Conservation (phyloP, 2,797 vertebrate genomes). For the Sebastes jordani region DNA sequence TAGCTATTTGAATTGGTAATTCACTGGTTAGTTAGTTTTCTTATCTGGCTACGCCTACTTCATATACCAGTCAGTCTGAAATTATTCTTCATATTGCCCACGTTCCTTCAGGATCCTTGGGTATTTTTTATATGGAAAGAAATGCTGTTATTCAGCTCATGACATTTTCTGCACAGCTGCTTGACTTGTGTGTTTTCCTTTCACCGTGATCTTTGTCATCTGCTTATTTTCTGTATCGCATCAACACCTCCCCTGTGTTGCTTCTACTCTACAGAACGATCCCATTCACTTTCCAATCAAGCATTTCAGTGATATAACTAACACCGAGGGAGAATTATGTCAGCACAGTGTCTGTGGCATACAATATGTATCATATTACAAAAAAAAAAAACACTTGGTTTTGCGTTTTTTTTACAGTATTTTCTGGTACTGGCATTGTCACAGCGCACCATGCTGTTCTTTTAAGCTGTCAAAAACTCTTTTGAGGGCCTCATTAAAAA, state of each 20-base stretch:
- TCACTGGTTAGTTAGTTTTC: background rate
- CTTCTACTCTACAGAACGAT: background rate
- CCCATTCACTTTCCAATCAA: background rate
- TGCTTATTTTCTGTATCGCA: background rate
- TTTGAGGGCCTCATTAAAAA: slow-evolving; percentile 65
- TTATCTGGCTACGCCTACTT: background rate
- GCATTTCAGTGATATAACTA: background rate
- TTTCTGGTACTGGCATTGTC: slow-evolving; percentile 33
- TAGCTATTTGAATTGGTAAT: background rate
- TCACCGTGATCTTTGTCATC: slow-evolving; percentile 6
- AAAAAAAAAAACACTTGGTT: slow-evolving; percentile 1
- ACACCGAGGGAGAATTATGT: background rate
- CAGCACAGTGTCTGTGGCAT: background rate
- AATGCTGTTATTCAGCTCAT: slow-evolving; percentile 14
- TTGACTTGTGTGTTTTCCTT: slow-evolving; percentile 30
- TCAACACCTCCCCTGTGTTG: slow-evolving; percentile 1
- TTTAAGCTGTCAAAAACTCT: slow-evolving; percentile 54
- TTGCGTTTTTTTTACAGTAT: slow-evolving; percentile 9
- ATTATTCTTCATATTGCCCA: background rate
- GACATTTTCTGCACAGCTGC: slow-evolving; percentile 16
- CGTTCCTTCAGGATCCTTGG: background rate
- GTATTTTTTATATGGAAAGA: slow-evolving; percentile 1
- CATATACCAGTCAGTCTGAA: background rate
- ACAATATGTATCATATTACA: slow-evolving; percentile 19
- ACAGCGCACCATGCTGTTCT: slow-evolving; percentile 33